phyloP scores from a whole-genome alignment of 1,140 invertebrate genomes.

The Diabrotica virgifera region DNA sequence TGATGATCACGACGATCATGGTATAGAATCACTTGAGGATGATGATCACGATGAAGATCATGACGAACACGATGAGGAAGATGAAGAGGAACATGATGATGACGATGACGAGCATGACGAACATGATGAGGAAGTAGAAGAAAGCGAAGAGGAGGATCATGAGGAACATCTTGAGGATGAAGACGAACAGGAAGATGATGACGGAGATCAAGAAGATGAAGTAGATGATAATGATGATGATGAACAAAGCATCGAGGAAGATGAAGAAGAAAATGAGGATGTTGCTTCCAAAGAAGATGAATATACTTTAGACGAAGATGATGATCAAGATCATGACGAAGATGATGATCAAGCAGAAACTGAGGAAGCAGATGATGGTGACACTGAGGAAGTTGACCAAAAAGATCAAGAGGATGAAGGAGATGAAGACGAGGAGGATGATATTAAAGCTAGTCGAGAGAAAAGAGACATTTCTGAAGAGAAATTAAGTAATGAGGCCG shows the following conservation, averaged over 20 bases:
- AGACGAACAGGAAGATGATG: slow-evolving; percentile 39
- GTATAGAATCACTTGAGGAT: slow-evolving; percentile 52
- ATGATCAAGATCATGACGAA: slow-evolving; percentile 51
- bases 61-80: slow-evolving; percentile 45
- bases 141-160: slow-evolving; percentile 28
- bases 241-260: slow-evolving; percentile 25
- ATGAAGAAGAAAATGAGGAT: slow-evolving; percentile 32
- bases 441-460: slow-evolving; percentile 27
- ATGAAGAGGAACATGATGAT: slow-evolving; percentile 47
- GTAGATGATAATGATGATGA: slow-evolving; percentile 30
- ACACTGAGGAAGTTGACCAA: slow-evolving; percentile 49
- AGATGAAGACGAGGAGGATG: slow-evolving; percentile 24
- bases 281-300: slow-evolving; percentile 37
- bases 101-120: slow-evolving; percentile 32
- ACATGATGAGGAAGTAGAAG: slow-evolving; percentile 36
- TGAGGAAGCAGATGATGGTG: slow-evolving; percentile 40
- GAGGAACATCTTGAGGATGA: slow-evolving; percentile 28
- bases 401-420: slow-evolving; percentile 30
- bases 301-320: slow-evolving; percentile 40
- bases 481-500: slow-evolving; percentile 38
- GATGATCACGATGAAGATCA: slow-evolving; percentile 54
- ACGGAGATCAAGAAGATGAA: slow-evolving; percentile 28
- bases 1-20: slow-evolving; percentile 53
- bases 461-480: slow-evolving; percentile 26
- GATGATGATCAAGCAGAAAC: slow-evolving; percentile 32